Evolutionary conservation across 1,140 invertebrate genomes (phyloP).

Genomic region (Oncopodura yosiiana): DNA sequence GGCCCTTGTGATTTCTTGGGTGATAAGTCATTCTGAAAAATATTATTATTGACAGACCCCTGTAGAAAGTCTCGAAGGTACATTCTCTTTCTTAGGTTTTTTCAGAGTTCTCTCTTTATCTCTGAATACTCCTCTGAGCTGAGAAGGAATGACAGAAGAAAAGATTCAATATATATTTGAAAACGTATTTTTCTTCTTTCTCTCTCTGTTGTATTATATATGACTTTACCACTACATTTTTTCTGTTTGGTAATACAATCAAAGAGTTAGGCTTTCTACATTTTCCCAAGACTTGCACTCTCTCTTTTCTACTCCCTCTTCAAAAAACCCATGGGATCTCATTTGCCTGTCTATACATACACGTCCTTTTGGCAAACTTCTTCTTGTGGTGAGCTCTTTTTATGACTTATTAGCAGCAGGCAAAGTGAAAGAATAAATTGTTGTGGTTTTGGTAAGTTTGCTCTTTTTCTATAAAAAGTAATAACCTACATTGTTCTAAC

Average conservation of each 20-base stretch:
- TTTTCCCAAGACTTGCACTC: not conserved
- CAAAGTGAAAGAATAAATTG: too few relatives aligned
- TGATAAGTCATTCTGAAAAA: conserved; percentile 34
- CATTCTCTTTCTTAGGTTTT: not conserved
- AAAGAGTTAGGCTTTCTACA: not conserved
- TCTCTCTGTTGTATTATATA: not conserved
- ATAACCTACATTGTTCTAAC: not conserved
- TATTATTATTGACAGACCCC: conserved; percentile 33
- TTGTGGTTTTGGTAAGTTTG: conserved; percentile 5
- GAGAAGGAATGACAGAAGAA: not conserved
- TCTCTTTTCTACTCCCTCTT: not conserved
- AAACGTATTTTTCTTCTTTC: conserved; percentile 6
- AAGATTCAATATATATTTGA: conserved; percentile 2
- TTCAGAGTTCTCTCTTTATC: not conserved
- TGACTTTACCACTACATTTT: not conserved
- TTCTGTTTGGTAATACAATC: not conserved
- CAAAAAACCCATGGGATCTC: conserved; percentile 23
- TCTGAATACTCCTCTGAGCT: not conserved
- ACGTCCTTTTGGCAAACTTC: too few relatives aligned
- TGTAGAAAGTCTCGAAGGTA: not conserved
- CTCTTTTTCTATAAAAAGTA: not conserved
- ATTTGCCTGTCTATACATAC: conserved; percentile 27
- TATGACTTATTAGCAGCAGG: too few relatives aligned
- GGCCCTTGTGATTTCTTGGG: conserved; percentile 31
- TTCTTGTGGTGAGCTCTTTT: too few relatives aligned